phyloP scores from a whole-genome alignment of 2,113 vertebrate genomes.

The Isurus oxyrinchus region DNA sequence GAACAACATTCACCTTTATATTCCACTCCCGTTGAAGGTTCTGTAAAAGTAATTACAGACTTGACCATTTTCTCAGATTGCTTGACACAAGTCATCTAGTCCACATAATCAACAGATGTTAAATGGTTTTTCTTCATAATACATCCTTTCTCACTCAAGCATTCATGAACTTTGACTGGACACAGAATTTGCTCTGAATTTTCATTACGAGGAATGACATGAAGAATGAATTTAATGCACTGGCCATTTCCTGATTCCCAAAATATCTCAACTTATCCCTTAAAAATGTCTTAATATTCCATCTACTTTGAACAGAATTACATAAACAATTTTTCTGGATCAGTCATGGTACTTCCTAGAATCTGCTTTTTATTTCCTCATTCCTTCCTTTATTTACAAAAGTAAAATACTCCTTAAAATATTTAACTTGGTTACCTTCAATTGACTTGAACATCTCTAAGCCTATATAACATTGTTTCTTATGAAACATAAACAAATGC shows the following conservation, averaged over 20 bases:
- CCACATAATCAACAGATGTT: neutral
- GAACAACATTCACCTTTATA: neutral
- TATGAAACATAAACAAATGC: neutral
- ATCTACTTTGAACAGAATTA: neutral
- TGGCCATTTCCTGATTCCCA: neutral
- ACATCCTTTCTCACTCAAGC: neutral
- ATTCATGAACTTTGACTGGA: neutral
- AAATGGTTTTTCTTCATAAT: neutral
- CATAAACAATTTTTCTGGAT: neutral
- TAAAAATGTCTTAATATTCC: neutral
- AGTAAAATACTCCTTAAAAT: too few relatives aligned
- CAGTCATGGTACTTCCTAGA: neutral
- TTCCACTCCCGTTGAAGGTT: neutral
- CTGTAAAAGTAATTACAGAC: neutral
- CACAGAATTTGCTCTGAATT: neutral
- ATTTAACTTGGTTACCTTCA: neutral
- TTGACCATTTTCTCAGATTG: neutral
- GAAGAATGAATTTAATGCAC: neutral
- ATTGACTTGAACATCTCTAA: neutral
- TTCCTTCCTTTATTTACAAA: neutral
- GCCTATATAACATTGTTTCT: neutral
- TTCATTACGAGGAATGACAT: neutral
- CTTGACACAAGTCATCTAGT: neutral
- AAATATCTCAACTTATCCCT: neutral
- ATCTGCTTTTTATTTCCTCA: neutral